Conservation (phyloP, 2,797 vertebrate species). For the Sebastes cheni region DNA sequence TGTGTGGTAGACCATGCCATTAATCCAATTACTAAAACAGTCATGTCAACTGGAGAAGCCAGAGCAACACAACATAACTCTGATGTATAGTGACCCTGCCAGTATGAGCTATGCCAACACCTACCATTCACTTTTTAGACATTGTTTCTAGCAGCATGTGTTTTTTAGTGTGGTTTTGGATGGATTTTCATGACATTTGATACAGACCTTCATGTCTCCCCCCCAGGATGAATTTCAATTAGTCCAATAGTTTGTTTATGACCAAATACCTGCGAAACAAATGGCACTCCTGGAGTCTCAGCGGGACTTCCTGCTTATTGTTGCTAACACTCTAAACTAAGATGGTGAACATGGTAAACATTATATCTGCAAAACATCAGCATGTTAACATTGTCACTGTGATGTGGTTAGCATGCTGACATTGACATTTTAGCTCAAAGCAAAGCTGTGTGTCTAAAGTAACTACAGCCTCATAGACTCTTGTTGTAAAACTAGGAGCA, state of each 20-base stretch:
- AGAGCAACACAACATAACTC: conserved; percentile 27
- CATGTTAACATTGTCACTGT: neutral
- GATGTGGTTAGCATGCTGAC: neutral
- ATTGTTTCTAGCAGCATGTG: neutral
- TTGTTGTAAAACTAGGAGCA: neutral
- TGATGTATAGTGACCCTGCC: conserved; percentile 28
- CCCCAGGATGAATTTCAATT: neutral
- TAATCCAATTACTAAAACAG: conserved; percentile 66
- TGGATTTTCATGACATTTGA: neutral
- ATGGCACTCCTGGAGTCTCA: neutral
- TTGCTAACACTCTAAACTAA: neutral
- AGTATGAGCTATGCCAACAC: conserved; percentile 1
- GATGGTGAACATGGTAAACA: neutral
- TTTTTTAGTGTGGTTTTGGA: neutral
- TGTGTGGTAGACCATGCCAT: conserved; percentile 56
- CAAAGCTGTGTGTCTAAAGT: neutral
- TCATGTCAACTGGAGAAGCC: conserved; percentile 36
- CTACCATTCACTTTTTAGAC: neutral
- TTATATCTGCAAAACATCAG: neutral
- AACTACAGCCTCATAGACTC: neutral
- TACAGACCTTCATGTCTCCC: neutral
- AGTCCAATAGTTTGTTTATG: neutral
- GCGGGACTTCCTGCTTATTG: neutral
- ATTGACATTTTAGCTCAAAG: neutral
- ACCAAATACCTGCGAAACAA: neutral